Percentiles rank a stretch among this genome's conserved stretches.
Conservation (phyloP, 2,113 vertebrate genomes). For the Phainopepla nitens region DNA sequence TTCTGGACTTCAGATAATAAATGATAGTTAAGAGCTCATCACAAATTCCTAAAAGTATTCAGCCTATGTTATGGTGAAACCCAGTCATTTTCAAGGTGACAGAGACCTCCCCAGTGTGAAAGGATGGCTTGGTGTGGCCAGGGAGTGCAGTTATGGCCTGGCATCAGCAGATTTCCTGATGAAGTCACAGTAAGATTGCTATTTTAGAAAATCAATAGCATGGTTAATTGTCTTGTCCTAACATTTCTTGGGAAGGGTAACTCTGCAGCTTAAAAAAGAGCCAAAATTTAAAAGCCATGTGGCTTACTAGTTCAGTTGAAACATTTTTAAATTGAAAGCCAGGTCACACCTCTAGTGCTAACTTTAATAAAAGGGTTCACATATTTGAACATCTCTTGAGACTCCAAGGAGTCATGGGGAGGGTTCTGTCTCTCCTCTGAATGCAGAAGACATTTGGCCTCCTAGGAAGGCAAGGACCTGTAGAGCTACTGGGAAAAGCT, state of each 20-base stretch:
- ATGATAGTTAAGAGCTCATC: background rate
- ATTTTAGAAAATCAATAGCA: slow-evolving; percentile 51
- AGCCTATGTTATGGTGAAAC: background rate
- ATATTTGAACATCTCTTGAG: background rate
- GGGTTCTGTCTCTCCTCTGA: background rate
- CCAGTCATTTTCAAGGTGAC: background rate
- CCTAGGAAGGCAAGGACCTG: background rate
- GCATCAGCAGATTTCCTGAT: slow-evolving; percentile 51
- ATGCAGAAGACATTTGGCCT: background rate
- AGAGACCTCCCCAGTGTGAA: background rate
- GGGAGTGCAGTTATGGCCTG: background rate
- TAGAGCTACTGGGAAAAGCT: background rate
- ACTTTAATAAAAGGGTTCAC: background rate
- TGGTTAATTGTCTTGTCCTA: slow-evolving; percentile 52
- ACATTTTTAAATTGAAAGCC: background rate
- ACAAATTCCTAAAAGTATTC: background rate
- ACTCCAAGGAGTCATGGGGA: background rate
- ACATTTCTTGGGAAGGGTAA: slow-evolving; percentile 39
- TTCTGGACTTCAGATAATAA: background rate
- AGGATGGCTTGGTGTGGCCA: background rate
- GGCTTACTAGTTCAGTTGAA: background rate
- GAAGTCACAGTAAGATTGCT: slow-evolving; percentile 32
- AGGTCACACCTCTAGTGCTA: background rate
- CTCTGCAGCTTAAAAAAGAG: slow-evolving; percentile 28
- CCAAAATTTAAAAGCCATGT: slow-evolving; percentile 41